Base-by-base conservation (phyloP, 2,888 invertebrate genomes). In the Dendrolimus pini region DNA sequence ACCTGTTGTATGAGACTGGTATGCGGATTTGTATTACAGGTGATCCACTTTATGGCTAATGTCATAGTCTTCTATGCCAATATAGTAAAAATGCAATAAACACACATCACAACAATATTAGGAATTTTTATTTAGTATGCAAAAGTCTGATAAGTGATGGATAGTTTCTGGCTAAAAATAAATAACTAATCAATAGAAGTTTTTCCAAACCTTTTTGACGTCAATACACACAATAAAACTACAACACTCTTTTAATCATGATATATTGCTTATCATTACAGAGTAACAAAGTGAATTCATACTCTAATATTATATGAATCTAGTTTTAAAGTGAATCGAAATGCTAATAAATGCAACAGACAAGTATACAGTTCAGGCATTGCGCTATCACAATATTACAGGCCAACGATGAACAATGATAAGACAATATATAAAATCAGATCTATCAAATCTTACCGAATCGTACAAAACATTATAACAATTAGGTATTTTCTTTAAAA, bases 191-290 rank as follows among this genome's bases (percentile, higher is more conserved):
- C 30, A 30, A 30, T 30, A 30, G 6, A 30, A 30, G 30, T 30
- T 30, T 30, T 30, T 6, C 30, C 30, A 18, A 18, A 18, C 18
- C 18, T 6, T 1, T 30, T 30, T 30, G 6, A 6, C 30, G 30
- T 30, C 0, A 30, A 30, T 30, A 30, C 18, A 30, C 18, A 54
- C 56, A 75, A 68, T 72, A 60, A 78, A 73, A 78, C 66, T 63
- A 75, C 61, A 64, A 56, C 55, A 64, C 74, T 69, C 60, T 81
- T 84, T 88, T 83, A 86, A 85, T 88, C 77, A 82, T 83, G 82
- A 88, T 89, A 90, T 90, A 90, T 90, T 89, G 89, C 89, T 89
- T 90, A 90, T 85, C 86, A 85, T 79, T 89, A 89, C 82, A 85
- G 82, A 85, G 81, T 86, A 89, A 89, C 89, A 89, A 85, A 85